phyloP scores from a whole-genome alignment of 2,888 invertebrate species.

The Tetranychus truncatus region DNA sequence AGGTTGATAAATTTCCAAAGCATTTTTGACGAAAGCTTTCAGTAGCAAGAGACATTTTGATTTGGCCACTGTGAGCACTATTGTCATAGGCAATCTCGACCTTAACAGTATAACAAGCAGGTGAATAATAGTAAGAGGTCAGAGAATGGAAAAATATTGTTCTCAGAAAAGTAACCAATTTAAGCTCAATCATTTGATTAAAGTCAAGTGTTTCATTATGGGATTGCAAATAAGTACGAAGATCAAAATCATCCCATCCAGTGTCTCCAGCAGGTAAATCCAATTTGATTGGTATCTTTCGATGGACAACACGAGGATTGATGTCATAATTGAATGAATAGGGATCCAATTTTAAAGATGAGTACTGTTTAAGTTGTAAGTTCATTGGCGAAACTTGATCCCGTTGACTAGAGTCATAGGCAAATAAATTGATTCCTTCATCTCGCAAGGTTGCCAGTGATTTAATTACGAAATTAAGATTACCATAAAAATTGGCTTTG shows the following conservation, averaged over 20 bases:
- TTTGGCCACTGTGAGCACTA: conserved; percentile 79
- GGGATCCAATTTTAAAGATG: conserved; percentile 59
- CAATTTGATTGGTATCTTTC: neutral
- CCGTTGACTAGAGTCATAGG: conserved; percentile 22
- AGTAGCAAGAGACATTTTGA: conserved; percentile 58
- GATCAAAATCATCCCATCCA: conserved; percentile 32
- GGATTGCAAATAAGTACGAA: conserved; percentile 41
- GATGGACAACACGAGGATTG: conserved; percentile 35
- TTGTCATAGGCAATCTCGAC: conserved; percentile 60
- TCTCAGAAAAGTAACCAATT: conserved; percentile 57
- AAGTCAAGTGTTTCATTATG: conserved; percentile 52
- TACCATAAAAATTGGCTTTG: conserved; percentile 55
- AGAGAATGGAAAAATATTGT: conserved; percentile 77
- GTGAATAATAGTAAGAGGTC: conserved; percentile 56
- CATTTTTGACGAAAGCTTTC: conserved; percentile 56
- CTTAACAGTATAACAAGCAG: conserved; percentile 77
- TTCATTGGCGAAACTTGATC: conserved; percentile 45
- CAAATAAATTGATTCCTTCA: conserved; percentile 24
- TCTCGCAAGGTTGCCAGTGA: conserved; percentile 24
- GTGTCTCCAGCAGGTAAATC: conserved; percentile 22
- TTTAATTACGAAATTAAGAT: conserved; percentile 59
- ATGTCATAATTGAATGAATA: conserved; percentile 78
- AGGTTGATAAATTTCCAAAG: conserved; percentile 46
- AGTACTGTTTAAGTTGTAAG: conserved; percentile 60
- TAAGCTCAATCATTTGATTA: conserved; percentile 53